phyloP scores from a whole-genome alignment of 2,797 vertebrate genomes.

The Ciconia nigra region DNA sequence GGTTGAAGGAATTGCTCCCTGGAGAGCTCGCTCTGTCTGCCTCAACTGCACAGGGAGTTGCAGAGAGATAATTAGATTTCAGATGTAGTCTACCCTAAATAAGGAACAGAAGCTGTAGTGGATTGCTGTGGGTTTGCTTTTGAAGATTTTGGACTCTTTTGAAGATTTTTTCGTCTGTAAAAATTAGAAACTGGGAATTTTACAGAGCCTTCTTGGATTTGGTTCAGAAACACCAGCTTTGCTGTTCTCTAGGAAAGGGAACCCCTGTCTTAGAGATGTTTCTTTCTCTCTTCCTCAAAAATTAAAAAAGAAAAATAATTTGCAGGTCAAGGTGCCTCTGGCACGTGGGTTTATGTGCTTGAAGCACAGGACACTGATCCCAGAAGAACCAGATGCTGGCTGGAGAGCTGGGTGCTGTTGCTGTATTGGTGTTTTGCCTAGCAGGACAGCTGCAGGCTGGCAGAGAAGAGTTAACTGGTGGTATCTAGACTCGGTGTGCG shows the following conservation, averaged over 20 bases:
- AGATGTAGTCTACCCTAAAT: background rate
- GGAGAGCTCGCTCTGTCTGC: background rate
- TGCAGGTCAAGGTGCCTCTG: background rate
- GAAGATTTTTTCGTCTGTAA: background rate
- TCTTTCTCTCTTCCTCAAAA: background rate
- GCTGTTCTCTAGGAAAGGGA: background rate
- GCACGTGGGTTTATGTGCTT: background rate
- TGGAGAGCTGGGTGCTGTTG: background rate
- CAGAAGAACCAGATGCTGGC: background rate
- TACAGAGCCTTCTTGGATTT: background rate
- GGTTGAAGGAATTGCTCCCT: background rate
- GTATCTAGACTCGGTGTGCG: accelerated
- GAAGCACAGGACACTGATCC: accelerated
- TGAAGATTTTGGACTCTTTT: background rate
- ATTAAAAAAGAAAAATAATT: no score
- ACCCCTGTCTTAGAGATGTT: background rate
- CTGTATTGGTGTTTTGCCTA: background rate
- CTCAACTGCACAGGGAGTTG: background rate
- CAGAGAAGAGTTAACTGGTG: background rate
- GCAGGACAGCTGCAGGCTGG: background rate
- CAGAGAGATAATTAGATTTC: constrained; percentile 20
- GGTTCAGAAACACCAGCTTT: background rate
- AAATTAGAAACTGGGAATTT: background rate
- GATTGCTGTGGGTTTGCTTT: background rate
- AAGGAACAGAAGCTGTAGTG: background rate